A percentile compares a stretch with the other conserved stretches of the same genome.
Conservation (phyloP, 2,797 vertebrate species). For the Rhinoraja longicauda region DNA sequence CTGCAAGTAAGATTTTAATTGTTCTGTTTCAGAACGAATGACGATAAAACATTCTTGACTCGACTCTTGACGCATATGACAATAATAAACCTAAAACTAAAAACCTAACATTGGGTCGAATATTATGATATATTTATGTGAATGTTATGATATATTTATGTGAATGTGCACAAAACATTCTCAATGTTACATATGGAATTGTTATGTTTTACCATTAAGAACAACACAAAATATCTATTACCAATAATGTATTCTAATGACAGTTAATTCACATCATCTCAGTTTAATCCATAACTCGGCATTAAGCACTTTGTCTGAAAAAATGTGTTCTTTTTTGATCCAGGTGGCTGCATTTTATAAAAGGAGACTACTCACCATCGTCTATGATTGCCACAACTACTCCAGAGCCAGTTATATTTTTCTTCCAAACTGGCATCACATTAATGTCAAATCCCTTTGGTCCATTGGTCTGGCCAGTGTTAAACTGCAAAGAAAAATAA, state of each 20-base stretch:
- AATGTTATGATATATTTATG: neutral
- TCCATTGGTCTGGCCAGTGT: conserved; percentile 41
- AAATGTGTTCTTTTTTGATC: neutral
- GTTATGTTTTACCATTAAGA: neutral
- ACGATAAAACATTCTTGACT: too few relatives aligned
- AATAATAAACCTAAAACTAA: too few relatives aligned
- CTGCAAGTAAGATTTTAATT: too few relatives aligned
- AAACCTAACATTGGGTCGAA: neutral
- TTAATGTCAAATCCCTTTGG: conserved; percentile 44
- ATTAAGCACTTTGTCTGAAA: neutral
- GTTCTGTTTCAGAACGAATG: too few relatives aligned
- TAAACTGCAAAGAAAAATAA: conserved; percentile 37
- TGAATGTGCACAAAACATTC: neutral
- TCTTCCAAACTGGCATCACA: conserved; percentile 41
- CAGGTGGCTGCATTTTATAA: conserved; percentile 18
- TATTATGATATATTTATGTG: neutral
- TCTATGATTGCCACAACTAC: conserved; percentile 23
- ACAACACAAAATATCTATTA: neutral
- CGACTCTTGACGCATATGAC: too few relatives aligned
- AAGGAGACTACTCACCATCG: neutral
- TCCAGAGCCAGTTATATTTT: conserved; percentile 31
- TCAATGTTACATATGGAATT: conserved; percentile 10
- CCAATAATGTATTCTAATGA: neutral
- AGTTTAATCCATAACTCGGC: neutral
- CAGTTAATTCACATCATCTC: neutral